Conservation (phyloP, 1,140 invertebrate genomes). For the Drosophila tsacasi region DNA sequence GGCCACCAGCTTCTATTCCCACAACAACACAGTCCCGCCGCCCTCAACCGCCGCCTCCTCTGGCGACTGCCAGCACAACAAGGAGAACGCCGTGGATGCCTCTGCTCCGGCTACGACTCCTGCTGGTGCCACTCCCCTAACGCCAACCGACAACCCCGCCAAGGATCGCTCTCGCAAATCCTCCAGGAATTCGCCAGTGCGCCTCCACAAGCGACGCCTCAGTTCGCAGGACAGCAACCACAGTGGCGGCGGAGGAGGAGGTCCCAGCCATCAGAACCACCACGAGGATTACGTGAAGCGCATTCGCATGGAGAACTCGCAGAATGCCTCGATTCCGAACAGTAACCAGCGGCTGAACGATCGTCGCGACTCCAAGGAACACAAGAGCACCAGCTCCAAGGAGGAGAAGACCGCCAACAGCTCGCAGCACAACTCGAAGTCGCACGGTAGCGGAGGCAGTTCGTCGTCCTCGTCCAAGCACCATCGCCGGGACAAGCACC, state of each 20-base stretch:
- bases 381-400: constrained; percentile 56
- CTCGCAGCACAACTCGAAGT: constrained; percentile 41
- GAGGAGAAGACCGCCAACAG: constrained; percentile 57
- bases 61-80: constrained; percentile 73
- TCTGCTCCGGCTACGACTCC: constrained; percentile 6
- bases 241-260: constrained; percentile 60
- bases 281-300: constrained; percentile 89
- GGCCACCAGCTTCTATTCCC: constrained; percentile 59
- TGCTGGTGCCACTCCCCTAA: constrained; percentile 1
- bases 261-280: constrained; percentile 49
- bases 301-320: constrained; percentile 87
- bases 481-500: constrained; percentile 65
- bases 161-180: constrained; percentile 74
- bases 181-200: constrained; percentile 87
- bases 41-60: constrained; percentile 32
- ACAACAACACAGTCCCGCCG: constrained; percentile 40
- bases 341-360: constrained; percentile 85
- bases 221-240: constrained; percentile 91
- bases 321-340: constrained; percentile 27
- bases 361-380: constrained; percentile 91
- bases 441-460: constrained; percentile 41
- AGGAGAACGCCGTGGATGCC: constrained; percentile 71
- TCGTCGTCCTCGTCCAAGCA: constrained; percentile 65
- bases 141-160: constrained; percentile 13
- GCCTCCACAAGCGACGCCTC: constrained; percentile 90